Evolutionary conservation across 2,888 invertebrate genomes (phyloP).

Genomic region (Ryuthela nishihirai): DNA sequence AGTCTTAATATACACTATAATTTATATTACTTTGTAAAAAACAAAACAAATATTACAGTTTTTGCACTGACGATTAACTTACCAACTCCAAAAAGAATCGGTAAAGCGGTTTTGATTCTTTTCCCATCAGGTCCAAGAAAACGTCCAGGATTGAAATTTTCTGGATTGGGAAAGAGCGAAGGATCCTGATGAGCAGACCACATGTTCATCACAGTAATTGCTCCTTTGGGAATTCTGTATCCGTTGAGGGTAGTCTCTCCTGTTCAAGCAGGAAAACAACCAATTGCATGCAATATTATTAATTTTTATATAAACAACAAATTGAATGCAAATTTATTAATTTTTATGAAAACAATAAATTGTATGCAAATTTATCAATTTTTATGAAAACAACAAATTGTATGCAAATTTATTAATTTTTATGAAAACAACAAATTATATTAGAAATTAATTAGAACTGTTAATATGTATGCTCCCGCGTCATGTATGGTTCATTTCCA

Average conservation of each 20-base stretch:
- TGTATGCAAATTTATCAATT: background rate
- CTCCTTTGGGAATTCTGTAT: slow-evolving; percentile 13
- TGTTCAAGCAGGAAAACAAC: too few species aligned
- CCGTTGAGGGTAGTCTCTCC: slow-evolving; percentile 12
- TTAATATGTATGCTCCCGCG: too few species aligned
- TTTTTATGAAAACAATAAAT: background rate
- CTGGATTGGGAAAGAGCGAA: slow-evolving; percentile 1
- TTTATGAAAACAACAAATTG: background rate
- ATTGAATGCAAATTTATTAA: background rate
- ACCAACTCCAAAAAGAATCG: slow-evolving; percentile 19
- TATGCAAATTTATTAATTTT: background rate
- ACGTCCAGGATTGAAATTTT: slow-evolving; percentile 11
- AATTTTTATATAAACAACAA: background rate
- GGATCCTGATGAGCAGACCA: slow-evolving; percentile 6
- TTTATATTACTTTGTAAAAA: too few species aligned
- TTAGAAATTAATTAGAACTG: too few species aligned
- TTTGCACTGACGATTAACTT: too few species aligned
- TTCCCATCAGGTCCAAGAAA: slow-evolving; percentile 1
- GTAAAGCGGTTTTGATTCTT: slow-evolving; percentile 1
- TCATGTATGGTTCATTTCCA: too few species aligned
- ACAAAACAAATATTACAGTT: too few species aligned
- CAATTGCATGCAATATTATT: background rate
- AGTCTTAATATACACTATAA: too few species aligned
- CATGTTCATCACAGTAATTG: slow-evolving; percentile 2
- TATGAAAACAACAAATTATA: too few species aligned